Conservation (phyloP, 2,888 invertebrate genomes). For the Thereva unica region DNA sequence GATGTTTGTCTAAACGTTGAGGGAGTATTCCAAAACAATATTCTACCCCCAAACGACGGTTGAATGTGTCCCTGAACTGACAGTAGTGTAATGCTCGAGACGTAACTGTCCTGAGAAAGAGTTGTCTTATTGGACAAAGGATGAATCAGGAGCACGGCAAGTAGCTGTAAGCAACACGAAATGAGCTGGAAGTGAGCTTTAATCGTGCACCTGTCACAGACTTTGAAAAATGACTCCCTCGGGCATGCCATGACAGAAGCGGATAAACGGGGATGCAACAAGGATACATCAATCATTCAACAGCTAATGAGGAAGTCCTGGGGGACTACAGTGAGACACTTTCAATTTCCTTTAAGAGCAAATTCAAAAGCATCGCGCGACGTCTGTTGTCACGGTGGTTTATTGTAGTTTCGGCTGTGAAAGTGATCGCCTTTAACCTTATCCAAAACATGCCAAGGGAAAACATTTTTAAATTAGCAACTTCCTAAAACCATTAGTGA, state of each 20-base stretch:
- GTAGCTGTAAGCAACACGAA: conserved; percentile 15
- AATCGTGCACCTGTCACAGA: conserved; percentile 42
- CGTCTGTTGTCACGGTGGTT: too few species aligned
- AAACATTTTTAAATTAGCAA: too few species aligned
- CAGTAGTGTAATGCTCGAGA: conserved; percentile 22
- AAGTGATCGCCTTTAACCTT: too few species aligned
- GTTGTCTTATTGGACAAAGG: conserved; percentile 16
- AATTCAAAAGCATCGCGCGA: too few species aligned
- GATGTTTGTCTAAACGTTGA: conserved; percentile 5
- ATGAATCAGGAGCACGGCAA: neutral
- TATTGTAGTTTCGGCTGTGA: too few species aligned
- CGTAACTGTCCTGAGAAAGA: conserved; percentile 3
- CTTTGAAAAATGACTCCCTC: conserved; percentile 54
- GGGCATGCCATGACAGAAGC: conserved; percentile 33
- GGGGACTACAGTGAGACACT: conserved; percentile 22
- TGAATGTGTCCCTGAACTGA: neutral
- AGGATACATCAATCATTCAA: conserved; percentile 40
- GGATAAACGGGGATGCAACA: conserved; percentile 30
- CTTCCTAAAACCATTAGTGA: too few species aligned
- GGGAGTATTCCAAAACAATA: neutral
- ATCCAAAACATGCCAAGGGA: too few species aligned
- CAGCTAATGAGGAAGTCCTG: conserved; percentile 12
- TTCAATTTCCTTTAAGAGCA: conserved; percentile 27
- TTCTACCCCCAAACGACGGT: neutral
- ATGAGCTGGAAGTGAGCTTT: conserved; percentile 32